These are phyloP conservation scores for Leucopsar rothschildi DNA, from an alignment of 2,113 vertebrate genomes.

Conservation along the genomic window DNA sequence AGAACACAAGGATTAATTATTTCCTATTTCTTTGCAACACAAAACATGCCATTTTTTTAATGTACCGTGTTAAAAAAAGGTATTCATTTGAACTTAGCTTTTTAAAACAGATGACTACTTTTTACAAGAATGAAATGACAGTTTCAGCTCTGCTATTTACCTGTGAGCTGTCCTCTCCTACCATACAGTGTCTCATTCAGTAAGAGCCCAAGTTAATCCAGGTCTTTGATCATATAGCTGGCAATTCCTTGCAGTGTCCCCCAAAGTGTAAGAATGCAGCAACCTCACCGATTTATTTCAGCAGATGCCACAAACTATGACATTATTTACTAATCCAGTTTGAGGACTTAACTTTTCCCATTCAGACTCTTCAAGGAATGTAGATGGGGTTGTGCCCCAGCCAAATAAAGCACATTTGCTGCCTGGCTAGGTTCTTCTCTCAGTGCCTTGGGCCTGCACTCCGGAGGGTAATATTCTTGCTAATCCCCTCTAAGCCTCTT, in stretches of 20 bases:
- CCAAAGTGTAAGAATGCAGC: constrained; percentile 69
- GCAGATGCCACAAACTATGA: constrained; percentile 78
- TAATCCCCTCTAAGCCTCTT: constrained; percentile 82
- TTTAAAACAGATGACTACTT: not conserved
- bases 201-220: constrained; percentile 29
- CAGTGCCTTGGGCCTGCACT: constrained; percentile 71
- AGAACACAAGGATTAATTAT: not conserved
- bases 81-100: not conserved
- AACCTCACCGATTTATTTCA: constrained; percentile 69
- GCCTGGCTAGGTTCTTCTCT: constrained; percentile 78
- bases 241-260: constrained; percentile 49
- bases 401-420: constrained; percentile 83
- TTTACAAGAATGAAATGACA: not conserved
- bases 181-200: not conserved
- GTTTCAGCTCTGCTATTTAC: not conserved
- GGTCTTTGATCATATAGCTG: constrained; percentile 69
- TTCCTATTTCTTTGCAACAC: not conserved
- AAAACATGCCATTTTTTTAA: not conserved
- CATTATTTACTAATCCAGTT: constrained; percentile 86
- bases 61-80: not conserved
- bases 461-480: constrained; percentile 75
- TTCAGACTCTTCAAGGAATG: constrained; percentile 82
- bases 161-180: constrained; percentile 10
- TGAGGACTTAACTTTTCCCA: constrained; percentile 78
- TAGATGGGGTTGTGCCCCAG: constrained; percentile 75